Conservation (phyloP, 2,113 vertebrate genomes). For the Xyrauchen texanus region DNA sequence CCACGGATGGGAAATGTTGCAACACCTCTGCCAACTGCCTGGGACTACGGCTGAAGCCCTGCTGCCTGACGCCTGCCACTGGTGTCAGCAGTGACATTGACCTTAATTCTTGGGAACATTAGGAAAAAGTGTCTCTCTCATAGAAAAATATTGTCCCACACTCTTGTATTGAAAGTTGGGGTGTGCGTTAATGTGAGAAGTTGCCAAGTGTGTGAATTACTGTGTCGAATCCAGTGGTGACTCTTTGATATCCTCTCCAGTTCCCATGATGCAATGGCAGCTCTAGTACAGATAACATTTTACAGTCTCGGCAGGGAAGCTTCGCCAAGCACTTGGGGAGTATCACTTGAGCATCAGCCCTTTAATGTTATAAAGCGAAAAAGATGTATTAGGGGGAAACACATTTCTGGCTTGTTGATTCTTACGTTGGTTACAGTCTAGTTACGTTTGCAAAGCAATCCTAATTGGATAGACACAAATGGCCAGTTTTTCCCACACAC, state of each 20-base stretch:
- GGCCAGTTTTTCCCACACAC: constrained; percentile 11
- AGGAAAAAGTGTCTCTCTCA: neutral
- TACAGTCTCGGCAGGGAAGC: constrained; percentile 51
- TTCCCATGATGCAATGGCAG: constrained; percentile 65
- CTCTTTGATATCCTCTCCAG: constrained; percentile 64
- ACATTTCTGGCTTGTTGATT: constrained; percentile 20
- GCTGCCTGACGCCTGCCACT: constrained; percentile 47
- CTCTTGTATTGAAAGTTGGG: neutral
- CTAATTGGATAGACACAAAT: constrained; percentile 24
- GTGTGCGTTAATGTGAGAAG: constrained; percentile 56
- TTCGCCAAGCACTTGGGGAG: constrained; percentile 32
- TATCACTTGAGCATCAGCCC: constrained; percentile 34
- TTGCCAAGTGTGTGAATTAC: constrained; percentile 65
- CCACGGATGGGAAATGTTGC: constrained; percentile 70
- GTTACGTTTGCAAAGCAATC: constrained; percentile 20
- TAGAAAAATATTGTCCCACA: constrained; percentile 28
- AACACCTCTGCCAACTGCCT: constrained; percentile 66
- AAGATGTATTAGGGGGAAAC: constrained; percentile 22
- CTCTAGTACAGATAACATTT: constrained; percentile 57
- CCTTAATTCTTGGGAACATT: constrained; percentile 52
- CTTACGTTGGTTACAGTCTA: constrained; percentile 13
- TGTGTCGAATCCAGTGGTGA: constrained; percentile 55
- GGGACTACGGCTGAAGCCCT: constrained; percentile 42
- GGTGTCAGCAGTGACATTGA: constrained; percentile 55
- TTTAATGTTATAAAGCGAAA: constrained; percentile 31